Conservation (phyloP, 2,113 vertebrate species). For the Tautogolabrus adspersus region DNA sequence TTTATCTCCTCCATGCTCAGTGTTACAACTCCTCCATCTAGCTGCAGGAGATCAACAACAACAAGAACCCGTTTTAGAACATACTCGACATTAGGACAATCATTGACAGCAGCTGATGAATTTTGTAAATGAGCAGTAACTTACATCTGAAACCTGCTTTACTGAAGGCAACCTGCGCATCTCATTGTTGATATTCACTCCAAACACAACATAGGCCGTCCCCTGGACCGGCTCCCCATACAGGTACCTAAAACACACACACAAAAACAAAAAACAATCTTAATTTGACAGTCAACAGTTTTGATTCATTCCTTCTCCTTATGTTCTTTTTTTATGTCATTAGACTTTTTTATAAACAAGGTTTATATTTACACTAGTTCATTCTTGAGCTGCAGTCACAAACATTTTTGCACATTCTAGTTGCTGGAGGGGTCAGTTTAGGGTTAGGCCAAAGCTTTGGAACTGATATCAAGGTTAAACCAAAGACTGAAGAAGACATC, state of each 20-base stretch:
- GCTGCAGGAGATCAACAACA: slow-evolving; percentile 53
- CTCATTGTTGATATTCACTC: slow-evolving; percentile 75
- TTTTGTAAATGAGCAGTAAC: slow-evolving; percentile 22
- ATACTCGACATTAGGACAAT: neutral
- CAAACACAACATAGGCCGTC: slow-evolving; percentile 82
- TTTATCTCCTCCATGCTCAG: slow-evolving; percentile 78
- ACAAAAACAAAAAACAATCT: no score
- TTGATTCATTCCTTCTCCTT: neutral
- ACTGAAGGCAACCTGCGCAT: slow-evolving; percentile 75
- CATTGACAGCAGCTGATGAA: neutral
- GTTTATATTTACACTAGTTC: no score
- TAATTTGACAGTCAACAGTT: neutral
- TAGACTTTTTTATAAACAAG: no score
- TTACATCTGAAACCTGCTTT: slow-evolving; percentile 81
- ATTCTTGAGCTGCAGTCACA: no score
- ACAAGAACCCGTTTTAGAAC: neutral
- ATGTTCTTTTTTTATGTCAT: no score
- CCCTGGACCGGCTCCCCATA: slow-evolving; percentile 79
- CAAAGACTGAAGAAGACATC: no score
- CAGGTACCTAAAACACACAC: slow-evolving; percentile 74
- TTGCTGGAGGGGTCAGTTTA: no score
- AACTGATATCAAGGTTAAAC: no score
- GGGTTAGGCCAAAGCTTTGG: no score
- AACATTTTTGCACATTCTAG: no score
- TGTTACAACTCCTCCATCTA: slow-evolving; percentile 69